Conservation (phyloP, 2,888 invertebrate species). For the Arrhopalites spinosus region DNA sequence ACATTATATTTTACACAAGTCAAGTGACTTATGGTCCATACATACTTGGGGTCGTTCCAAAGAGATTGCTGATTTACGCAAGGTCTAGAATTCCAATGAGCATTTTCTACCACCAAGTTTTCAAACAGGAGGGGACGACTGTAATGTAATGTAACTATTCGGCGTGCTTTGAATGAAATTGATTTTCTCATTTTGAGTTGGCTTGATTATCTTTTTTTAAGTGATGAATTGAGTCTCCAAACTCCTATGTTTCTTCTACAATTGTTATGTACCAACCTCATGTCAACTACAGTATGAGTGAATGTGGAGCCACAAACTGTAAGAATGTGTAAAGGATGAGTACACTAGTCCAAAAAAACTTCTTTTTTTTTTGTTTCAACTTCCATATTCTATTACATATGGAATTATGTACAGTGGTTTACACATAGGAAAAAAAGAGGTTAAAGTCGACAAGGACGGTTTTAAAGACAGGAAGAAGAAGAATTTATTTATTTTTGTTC, state of each 20-base stretch:
- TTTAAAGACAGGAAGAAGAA: not conserved
- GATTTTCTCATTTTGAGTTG: constrained; percentile 36
- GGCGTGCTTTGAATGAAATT: constrained; percentile 41
- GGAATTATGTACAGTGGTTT: too few relatives aligned
- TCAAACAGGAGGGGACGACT: too few relatives aligned
- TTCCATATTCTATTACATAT: too few relatives aligned
- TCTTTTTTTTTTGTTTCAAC: too few relatives aligned
- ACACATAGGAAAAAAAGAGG: too few relatives aligned
- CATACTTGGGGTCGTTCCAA: constrained; percentile 25
- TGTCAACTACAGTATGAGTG: not conserved
- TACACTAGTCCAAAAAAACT: too few relatives aligned
- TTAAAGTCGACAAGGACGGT: too few relatives aligned
- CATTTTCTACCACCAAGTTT: not conserved
- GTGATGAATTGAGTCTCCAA: constrained; percentile 33
- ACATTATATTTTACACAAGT: constrained; percentile 13
- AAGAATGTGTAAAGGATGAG: too few relatives aligned
- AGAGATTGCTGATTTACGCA: constrained; percentile 34
- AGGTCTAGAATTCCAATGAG: constrained; percentile 35
- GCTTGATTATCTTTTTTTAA: constrained; percentile 37
- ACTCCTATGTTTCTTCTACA: constrained; percentile 8
- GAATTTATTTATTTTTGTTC: too few relatives aligned
- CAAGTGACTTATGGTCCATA: constrained; percentile 33
- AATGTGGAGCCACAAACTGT: too few relatives aligned
- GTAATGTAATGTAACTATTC: not conserved
- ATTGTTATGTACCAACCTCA: constrained; percentile 2